Evolutionary conservation across 1,140 invertebrate species (phyloP).

Genomic region (Helicoverpa zea): DNA sequence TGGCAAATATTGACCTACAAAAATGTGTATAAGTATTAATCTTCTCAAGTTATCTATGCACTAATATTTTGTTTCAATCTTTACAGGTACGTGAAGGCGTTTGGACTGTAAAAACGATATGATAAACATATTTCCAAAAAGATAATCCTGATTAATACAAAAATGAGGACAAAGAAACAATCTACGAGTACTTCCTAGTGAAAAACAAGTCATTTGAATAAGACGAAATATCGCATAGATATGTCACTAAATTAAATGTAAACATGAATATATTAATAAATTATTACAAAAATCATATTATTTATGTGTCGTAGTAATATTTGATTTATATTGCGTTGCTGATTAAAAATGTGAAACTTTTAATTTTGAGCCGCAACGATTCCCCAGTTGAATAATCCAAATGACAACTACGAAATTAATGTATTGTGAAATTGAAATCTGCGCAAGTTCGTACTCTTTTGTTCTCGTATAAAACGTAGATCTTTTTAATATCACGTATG

Average conservation of each 20-base stretch:
- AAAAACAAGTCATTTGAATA: conserved; percentile 32
- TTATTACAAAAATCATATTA: not conserved
- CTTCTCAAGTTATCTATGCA: not conserved
- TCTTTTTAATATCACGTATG: not conserved
- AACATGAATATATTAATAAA: conserved; percentile 2
- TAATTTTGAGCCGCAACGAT: not conserved
- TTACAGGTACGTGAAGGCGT: conserved; percentile 31
- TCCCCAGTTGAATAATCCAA: not conserved
- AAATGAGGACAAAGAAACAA: conserved; percentile 16
- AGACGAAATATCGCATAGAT: not conserved
- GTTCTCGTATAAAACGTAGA: not conserved
- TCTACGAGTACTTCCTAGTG: conserved; percentile 1
- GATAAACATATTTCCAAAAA: not conserved
- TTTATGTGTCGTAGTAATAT: not conserved
- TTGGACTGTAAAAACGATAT: conserved; percentile 20
- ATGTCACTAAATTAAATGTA: not conserved
- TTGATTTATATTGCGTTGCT: not conserved
- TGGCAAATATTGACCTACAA: not conserved
- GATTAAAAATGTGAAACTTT: not conserved
- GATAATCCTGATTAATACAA: not conserved
- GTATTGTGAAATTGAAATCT: not conserved
- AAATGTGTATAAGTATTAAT: not conserved
- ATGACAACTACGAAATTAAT: not conserved
- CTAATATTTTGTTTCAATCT: not conserved
- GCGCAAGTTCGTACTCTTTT: too few species aligned